Evolutionary conservation across 2,797 vertebrate species (phyloP).

Genomic region (Ctenopoma multispine): DNA sequence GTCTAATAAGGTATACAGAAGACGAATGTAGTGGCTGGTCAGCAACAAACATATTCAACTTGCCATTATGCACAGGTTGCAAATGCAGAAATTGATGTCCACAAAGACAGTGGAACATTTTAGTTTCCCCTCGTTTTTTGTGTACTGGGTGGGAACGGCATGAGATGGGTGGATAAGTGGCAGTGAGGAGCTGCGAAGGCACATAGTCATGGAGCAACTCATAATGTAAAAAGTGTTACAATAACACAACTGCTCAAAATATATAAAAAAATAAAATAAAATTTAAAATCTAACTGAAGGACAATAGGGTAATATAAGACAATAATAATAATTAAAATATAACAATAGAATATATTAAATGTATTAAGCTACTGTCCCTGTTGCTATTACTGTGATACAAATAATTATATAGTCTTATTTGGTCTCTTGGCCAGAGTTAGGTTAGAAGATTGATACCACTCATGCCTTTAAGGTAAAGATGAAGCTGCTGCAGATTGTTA

Average conservation of each 20-base stretch:
- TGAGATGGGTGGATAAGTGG: constrained; percentile 70
- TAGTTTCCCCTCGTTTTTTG: constrained; percentile 18
- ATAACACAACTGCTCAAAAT: constrained; percentile 13
- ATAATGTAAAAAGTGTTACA: constrained; percentile 69
- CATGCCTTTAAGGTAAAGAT: background rate
- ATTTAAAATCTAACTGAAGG: background rate
- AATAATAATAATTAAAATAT: background rate
- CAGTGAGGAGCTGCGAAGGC: constrained; percentile 51
- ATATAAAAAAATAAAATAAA: background rate
- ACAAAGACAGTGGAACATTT: constrained; percentile 50
- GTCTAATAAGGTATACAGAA: background rate
- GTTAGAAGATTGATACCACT: background rate
- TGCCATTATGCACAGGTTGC: constrained; percentile 59
- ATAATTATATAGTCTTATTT: background rate
- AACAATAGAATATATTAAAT: background rate
- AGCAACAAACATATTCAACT: constrained; percentile 41
- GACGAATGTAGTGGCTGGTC: constrained; percentile 19
- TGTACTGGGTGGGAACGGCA: constrained; percentile 54
- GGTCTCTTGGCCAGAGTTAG: background rate
- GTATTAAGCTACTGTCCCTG: too few relatives aligned
- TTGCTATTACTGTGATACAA: background rate
- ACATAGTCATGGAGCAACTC: constrained; percentile 63
- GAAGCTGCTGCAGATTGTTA: background rate
- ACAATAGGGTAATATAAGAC: too few relatives aligned
- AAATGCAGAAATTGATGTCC: constrained; percentile 57